phyloP scores from a whole-genome alignment of 2,113 vertebrate species.

The Morone chrysops region DNA sequence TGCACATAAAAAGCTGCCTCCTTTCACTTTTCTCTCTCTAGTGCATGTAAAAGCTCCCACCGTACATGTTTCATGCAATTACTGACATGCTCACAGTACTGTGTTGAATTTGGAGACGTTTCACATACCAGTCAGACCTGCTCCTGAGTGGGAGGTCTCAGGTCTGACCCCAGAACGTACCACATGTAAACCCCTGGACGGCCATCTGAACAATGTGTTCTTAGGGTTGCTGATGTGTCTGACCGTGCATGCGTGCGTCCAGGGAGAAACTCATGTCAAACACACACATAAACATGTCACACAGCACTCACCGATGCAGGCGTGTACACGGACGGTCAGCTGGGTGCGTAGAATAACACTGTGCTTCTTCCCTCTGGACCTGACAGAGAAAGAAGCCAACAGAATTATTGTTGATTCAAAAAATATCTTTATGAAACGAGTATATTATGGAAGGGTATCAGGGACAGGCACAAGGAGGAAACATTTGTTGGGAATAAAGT shows the following conservation, averaged over 20 bases:
- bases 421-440: background rate
- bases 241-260: constrained; percentile 11
- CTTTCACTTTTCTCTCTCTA: background rate
- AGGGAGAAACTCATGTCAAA: constrained; percentile 13
- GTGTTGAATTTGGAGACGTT: constrained; percentile 20
- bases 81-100: constrained; percentile 6
- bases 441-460: no score
- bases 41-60: background rate
- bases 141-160: constrained; percentile 34
- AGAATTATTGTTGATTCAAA: background rate
- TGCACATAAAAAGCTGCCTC: background rate
- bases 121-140: constrained; percentile 13
- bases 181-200: constrained; percentile 30
- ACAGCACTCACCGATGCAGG: constrained; percentile 94
- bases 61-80: background rate
- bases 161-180: constrained; percentile 4
- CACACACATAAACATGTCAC: constrained; percentile 41
- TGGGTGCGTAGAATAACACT: constrained; percentile 94
- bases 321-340: constrained; percentile 93
- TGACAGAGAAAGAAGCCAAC: constrained; percentile 26
- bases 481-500: no score
- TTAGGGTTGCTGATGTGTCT: constrained; percentile 23
- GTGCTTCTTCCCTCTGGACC: constrained; percentile 94
- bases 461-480: no score
- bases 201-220: constrained; percentile 26